Evolutionary conservation across 2,797 vertebrate species (phyloP), one percentile per base, ranked within the genome.

Genomic region (Sandelia bainsii): DNA sequence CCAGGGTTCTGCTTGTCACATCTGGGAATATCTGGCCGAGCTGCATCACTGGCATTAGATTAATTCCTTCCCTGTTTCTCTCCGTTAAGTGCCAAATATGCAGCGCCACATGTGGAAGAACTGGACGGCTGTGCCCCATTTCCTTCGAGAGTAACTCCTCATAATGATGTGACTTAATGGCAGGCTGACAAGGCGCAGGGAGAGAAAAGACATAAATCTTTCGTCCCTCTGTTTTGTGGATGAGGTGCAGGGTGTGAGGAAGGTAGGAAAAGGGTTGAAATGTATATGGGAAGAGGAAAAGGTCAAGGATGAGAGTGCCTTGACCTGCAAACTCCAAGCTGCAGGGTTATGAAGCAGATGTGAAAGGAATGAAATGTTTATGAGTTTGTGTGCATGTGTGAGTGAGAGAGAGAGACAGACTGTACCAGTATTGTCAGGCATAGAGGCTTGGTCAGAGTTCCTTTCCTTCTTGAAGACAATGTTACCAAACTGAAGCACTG

Each of bases 401-500:
- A 39, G 32, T 61, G 54, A 25, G 62, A 2, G 34, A 51, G 20
- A 58, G 19, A n/a, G 19, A 46, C 0, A 46, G 4, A n/a, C 19
- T 48, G 22, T 89, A 99, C 98, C 96, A 65, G 98, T 99, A 72
- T 99, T 99, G 91, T 99, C 98, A 0, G 98, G 98, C 98, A 99
- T 99, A 6, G 98, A 99, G 20, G 98, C 97, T 87, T 99, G 98
- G 62, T 99, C 98, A 0, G 96, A 96, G 91, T 99, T 99, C 81
- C 98, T 96, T 89, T 99, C 98, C 87, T 99, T 99, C 90, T 99
- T 99, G 65, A 99, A 99, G 81, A 96, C 87, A 60, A 99, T 95
- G 90, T 99, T 99, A n/a, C 98, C 98, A 89, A 99, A 99, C 72
- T 99, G 98, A 19, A 99, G 94, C 80, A 99, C 97, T 0, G 98